Base-by-base conservation (phyloP, 2,797 vertebrate genomes). In the Platalea minor region DNA sequence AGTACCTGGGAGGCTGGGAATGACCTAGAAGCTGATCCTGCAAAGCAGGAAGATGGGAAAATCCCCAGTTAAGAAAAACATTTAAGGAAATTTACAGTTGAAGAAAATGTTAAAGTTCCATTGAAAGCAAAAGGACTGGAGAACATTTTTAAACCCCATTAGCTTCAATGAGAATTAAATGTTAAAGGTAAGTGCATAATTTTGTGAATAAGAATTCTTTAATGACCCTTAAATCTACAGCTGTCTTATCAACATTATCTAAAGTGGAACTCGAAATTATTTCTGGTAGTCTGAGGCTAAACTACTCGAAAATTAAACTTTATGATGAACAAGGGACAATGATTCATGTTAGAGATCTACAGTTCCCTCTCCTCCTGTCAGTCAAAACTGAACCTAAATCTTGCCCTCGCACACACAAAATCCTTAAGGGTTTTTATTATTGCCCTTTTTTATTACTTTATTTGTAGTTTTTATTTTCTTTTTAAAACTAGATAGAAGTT, bases 201-300 rank as follows among this genome's bases (percentile, higher is more conserved):
- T 93, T 83, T 86, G 76, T 73, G 73, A 93, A 63, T 41, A 84
- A 90, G 76, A 78, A 85, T 91, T 80, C 25, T 93, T 93, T 94
- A 95, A 93, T 74, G 92, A 91, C 25, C 46, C 72, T 86, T 91
- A 88, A 85, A 89, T 68, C 57, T 85, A 83, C 61, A 89, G 61
- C 82, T 83, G 41, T 94, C 89, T 91, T 60, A 85, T 91, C 15
- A 17, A 75, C 28, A 67, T 74, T 91, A 88, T 63, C 76, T 89
- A 74, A 33, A 93, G 57, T 85, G 20, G 63, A 92, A 61, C 25
- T 12, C 85, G 68, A 70, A 92, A 92, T 92, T 78, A 54, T 78
- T 95, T 92, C 94, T 0, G 0, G 41, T 75, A 91, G 88, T 92
- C 56, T 48, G 50, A 88, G 31, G 35, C 19, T 81, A 91, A 95